phyloP scores from a whole-genome alignment of 2,888 invertebrate genomes.

The Sesia apiformis region DNA sequence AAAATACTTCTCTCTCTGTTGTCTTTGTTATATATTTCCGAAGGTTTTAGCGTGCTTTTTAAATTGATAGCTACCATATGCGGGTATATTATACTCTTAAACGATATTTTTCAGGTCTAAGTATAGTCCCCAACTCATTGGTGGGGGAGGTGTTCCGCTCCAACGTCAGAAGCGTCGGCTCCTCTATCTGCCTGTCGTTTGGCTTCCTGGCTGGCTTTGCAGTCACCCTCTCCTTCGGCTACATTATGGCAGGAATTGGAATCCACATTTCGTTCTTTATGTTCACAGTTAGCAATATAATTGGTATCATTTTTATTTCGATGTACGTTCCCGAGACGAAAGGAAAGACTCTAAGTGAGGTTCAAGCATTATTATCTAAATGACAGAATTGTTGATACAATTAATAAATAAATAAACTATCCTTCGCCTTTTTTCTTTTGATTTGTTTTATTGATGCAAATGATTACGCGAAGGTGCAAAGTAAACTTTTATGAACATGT shows the following conservation, averaged over 20 bases:
- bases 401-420: too few relatives aligned
- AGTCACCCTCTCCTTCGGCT: slow-evolving; percentile 23
- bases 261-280: slow-evolving; percentile 31
- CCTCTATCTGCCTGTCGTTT: slow-evolving; percentile 30
- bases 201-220: slow-evolving; percentile 35
- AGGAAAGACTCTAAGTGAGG: slow-evolving; percentile 28
- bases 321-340: slow-evolving; percentile 29
- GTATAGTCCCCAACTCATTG: slow-evolving; percentile 29
- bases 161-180: slow-evolving; percentile 29
- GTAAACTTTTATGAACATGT: too few relatives aligned
- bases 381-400: too few relatives aligned
- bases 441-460: too few relatives aligned
- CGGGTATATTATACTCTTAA: too few relatives aligned
- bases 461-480: too few relatives aligned
- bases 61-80: too few relatives aligned
- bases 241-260: slow-evolving; percentile 22
- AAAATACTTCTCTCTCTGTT: too few relatives aligned
- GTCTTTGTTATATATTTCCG: too few relatives aligned
- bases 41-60: too few relatives aligned
- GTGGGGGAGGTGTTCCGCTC: slow-evolving; percentile 33
- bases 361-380: slow-evolving; percentile 21
- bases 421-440: too few relatives aligned
- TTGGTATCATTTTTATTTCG: too few relatives aligned
- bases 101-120: slow-evolving; percentile 21
- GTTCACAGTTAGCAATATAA: slow-evolving; percentile 12